Conservation (phyloP, 2,888 invertebrate species). For the Digitonthophagus gazella region DNA sequence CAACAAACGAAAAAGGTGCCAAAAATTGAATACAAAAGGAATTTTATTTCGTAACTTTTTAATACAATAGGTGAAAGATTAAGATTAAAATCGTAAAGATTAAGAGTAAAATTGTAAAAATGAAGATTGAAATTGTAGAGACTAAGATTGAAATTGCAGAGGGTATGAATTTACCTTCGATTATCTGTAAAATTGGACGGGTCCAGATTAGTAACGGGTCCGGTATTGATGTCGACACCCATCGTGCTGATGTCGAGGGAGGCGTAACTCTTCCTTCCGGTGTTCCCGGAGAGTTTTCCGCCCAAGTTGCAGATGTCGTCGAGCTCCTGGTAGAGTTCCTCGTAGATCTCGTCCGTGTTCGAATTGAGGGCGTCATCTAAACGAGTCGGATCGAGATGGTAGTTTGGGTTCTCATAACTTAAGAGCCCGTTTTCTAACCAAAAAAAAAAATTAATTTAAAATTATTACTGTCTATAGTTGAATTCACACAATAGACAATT, state of each 20-base stretch:
- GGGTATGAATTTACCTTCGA: slow-evolving; percentile 51
- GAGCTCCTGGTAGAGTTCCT: slow-evolving; percentile 68
- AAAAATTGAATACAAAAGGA: too few species aligned
- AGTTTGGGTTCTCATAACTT: slow-evolving; percentile 91
- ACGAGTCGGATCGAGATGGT: slow-evolving; percentile 75
- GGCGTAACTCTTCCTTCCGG: slow-evolving; percentile 64
- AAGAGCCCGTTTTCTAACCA: slow-evolving; percentile 89
- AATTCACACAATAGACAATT: too few species aligned
- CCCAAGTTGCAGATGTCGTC: slow-evolving; percentile 59
- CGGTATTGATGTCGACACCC: slow-evolving; percentile 67
- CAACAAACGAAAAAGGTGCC: slow-evolving; percentile 15
- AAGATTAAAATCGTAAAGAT: too few species aligned
- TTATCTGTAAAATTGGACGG: slow-evolving; percentile 50
- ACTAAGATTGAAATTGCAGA: background rate
- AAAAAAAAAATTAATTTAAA: background rate
- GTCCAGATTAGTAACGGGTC: slow-evolving; percentile 55
- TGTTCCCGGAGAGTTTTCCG: slow-evolving; percentile 53
- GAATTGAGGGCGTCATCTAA: slow-evolving; percentile 75
- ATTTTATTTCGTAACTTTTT: too few species aligned
- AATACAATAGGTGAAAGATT: too few species aligned
- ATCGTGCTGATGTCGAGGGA: slow-evolving; percentile 66
- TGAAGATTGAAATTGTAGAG: background rate
- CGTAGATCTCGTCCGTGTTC: slow-evolving; percentile 63
- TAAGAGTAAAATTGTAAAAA: too few species aligned
- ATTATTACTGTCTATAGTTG: too few species aligned